Percentiles rank a stretch among this genome's conserved stretches.
phyloP scores from a whole-genome alignment of 92 coral and sea anemone species.

The Isaurus tuberculatus region DNA sequence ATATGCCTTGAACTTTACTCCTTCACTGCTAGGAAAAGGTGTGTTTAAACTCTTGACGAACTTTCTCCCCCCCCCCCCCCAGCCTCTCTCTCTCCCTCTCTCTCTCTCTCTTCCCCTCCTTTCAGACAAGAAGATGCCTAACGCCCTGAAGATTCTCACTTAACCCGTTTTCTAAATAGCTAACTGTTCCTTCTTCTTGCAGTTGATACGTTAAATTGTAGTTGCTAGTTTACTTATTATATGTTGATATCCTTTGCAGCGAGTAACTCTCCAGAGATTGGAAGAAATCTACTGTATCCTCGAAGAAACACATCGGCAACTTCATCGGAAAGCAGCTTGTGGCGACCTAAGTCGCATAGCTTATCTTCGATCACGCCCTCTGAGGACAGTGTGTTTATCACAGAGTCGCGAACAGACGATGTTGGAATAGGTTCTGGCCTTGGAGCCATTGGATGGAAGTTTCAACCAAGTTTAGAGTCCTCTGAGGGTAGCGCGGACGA shows the following conservation, averaged over 20 bases:
- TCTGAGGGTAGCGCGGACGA: constrained; percentile 36
- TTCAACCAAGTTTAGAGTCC: constrained; percentile 24
- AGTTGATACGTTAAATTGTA: too few relatives aligned
- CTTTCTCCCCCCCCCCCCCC: too few relatives aligned
- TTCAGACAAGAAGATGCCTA: too few relatives aligned
- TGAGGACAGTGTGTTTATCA: constrained; percentile 31
- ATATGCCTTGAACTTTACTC: too few relatives aligned
- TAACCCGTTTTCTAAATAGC: too few relatives aligned
- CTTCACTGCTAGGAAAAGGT: too few relatives aligned
- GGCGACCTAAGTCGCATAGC: constrained; percentile 28
- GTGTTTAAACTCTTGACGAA: too few relatives aligned
- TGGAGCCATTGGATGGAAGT: constrained; percentile 26
- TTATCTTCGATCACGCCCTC: constrained; percentile 41
- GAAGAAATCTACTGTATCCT: constrained; percentile 17
- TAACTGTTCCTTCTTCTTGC: too few relatives aligned
- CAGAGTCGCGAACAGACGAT: constrained; percentile 28
- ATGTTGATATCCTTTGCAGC: constrained; percentile 26
- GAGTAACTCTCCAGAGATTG: constrained; percentile 6
- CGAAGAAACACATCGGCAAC: constrained; percentile 9
- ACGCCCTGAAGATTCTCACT: too few relatives aligned
- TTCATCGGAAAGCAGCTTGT: constrained; percentile 4
- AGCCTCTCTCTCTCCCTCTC: too few relatives aligned
- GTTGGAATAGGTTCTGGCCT: constrained; percentile 34
- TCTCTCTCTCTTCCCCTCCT: too few relatives aligned
- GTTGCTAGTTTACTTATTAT: background rate